phyloP scores from a whole-genome alignment of 2,113 vertebrate genomes.

The Oophaga pumilio region DNA sequence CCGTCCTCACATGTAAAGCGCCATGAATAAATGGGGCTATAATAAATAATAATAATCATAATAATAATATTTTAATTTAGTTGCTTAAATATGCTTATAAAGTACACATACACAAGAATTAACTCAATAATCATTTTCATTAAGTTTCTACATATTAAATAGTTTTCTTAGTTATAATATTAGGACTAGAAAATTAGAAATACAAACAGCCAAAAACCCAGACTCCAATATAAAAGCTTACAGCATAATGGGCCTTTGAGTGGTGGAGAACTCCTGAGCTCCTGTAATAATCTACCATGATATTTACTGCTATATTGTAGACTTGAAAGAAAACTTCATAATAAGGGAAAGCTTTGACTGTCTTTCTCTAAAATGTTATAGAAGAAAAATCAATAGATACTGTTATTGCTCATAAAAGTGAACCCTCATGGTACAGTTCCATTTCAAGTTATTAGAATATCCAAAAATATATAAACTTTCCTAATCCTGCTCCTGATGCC shows the following conservation, averaged over 20 bases:
- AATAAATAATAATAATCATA: too few species aligned
- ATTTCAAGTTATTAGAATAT: not conserved
- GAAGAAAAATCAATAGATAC: not conserved
- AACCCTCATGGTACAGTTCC: not conserved
- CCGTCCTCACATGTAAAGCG: too few species aligned
- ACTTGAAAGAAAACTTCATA: not conserved
- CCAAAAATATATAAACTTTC: not conserved
- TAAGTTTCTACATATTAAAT: not conserved
- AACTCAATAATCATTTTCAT: not conserved
- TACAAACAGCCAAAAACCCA: not conserved
- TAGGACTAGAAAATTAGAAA: not conserved
- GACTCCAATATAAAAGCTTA: not conserved
- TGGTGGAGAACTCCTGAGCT: not conserved
- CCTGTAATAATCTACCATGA: not conserved
- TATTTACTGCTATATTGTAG: not conserved
- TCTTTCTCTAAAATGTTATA: not conserved
- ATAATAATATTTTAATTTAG: not conserved
- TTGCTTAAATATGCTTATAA: not conserved
- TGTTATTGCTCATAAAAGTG: not conserved
- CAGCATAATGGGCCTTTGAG: not conserved
- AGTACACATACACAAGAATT: not conserved
- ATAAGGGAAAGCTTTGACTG: not conserved
- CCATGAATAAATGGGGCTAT: too few species aligned
- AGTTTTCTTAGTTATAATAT: not conserved
- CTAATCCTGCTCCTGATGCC: not conserved